These are phyloP conservation scores for Chrysomela aeneicollis DNA, from an alignment of 2,888 invertebrate species.

Conservation along the genomic window DNA sequence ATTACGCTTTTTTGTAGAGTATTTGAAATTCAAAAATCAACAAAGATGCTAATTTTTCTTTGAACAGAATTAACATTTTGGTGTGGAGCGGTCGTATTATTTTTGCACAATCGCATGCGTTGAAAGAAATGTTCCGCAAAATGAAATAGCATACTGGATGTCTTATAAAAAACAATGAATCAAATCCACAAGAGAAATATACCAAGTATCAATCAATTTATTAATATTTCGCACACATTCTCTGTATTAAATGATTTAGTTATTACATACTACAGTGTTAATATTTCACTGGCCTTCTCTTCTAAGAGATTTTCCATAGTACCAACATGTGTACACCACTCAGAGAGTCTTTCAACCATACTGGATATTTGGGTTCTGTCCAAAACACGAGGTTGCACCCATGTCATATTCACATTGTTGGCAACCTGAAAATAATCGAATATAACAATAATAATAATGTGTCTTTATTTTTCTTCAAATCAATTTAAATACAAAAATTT, in stretches of 20 bases:
- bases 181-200: background rate
- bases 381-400: slow-evolving; percentile 86
- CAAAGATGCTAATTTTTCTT: too few species aligned
- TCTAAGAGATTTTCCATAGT: slow-evolving; percentile 78
- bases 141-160: too few species aligned
- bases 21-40: too few species aligned
- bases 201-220: slow-evolving; percentile 16
- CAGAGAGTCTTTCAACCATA: slow-evolving; percentile 75
- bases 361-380: slow-evolving; percentile 72
- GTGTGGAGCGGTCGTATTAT: too few species aligned
- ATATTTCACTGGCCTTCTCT: slow-evolving; percentile 79
- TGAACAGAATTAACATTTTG: too few species aligned
- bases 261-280: slow-evolving; percentile 66
- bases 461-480: too few species aligned
- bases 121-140: too few species aligned
- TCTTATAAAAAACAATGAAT: too few species aligned
- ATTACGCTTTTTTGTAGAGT: too few species aligned
- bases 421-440: slow-evolving; percentile 56
- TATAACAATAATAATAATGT: slow-evolving; percentile 7
- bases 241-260: slow-evolving; percentile 31
- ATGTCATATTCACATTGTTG: slow-evolving; percentile 77
- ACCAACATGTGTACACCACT: slow-evolving; percentile 78
- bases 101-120: too few species aligned
- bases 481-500: too few species aligned
- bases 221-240: slow-evolving; percentile 28